phyloP scores from a whole-genome alignment of 1,140 invertebrate species.

The Drosophila kurseongensis region DNA sequence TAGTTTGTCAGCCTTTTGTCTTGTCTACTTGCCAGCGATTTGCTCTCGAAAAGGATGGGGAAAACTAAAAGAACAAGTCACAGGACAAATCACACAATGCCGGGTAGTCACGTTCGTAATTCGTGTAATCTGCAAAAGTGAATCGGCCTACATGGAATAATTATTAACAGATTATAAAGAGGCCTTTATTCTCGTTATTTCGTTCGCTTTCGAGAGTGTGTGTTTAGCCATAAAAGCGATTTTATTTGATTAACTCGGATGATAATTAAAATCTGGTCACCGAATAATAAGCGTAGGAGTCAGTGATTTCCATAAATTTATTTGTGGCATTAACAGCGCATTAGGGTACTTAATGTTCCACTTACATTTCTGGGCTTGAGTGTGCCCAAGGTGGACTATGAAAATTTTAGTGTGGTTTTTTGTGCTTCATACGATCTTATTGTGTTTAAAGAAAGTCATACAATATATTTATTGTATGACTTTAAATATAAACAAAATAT shows the following conservation, averaged over 20 bases:
- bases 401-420: neutral
- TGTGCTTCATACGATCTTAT: too few relatives aligned
- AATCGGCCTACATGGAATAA: slow-evolving; percentile 50
- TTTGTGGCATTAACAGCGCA: neutral
- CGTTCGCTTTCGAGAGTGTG: slow-evolving; percentile 5
- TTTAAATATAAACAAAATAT: too few relatives aligned
- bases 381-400: neutral
- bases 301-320: neutral
- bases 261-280: slow-evolving; percentile 38
- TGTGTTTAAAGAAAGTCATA: too few relatives aligned
- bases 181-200: slow-evolving; percentile 1
- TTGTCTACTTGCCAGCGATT: slow-evolving; percentile 29
- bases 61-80: slow-evolving; percentile 18
- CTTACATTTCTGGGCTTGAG: neutral
- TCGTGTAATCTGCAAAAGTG: slow-evolving; percentile 35
- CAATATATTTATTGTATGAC: too few relatives aligned
- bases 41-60: neutral
- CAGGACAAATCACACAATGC: slow-evolving; percentile 19
- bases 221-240: slow-evolving; percentile 35
- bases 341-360: neutral
- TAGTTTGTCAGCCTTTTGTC: slow-evolving; percentile 34
- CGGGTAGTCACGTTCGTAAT: slow-evolving; percentile 36
- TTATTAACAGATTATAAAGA: slow-evolving; percentile 35
- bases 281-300: slow-evolving; percentile 6
- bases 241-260: slow-evolving; percentile 16